Percentiles rank a stretch among this genome's conserved stretches.
Conservation (phyloP, 2,113 vertebrate genomes). For the Phyllostomus discolor region DNA sequence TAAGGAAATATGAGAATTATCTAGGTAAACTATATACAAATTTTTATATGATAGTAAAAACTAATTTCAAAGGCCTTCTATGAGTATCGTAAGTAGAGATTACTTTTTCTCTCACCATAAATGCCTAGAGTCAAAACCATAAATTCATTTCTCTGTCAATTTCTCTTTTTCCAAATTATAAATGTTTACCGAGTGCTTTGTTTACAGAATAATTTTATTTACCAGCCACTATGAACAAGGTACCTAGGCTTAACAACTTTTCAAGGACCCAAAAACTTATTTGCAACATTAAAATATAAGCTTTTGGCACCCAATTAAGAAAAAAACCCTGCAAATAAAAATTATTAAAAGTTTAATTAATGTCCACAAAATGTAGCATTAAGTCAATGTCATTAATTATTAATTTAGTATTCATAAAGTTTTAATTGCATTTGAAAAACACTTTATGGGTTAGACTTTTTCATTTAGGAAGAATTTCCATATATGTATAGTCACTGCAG, state of each 20-base stretch:
- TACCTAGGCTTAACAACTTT: neutral
- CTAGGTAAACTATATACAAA: neutral
- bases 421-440: neutral
- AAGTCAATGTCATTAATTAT: neutral
- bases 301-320: neutral
- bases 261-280: neutral
- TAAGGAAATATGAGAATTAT: neutral
- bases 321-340: neutral
- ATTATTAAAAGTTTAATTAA: conserved; percentile 3
- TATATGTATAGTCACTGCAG: neutral
- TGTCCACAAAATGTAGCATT: neutral
- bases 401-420: conserved; percentile 18
- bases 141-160: neutral
- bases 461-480: conserved; percentile 5
- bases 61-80: neutral
- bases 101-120: neutral
- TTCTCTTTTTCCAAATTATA: neutral
- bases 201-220: neutral
- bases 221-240: neutral
- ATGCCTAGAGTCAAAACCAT: neutral
- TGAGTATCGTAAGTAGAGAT: neutral
- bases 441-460: neutral
- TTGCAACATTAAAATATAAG: neutral
- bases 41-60: neutral
- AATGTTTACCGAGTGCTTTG: neutral